These are phyloP conservation scores for Drosophila azteca DNA, from an alignment of 1,140 invertebrate genomes.

Conservation along the genomic window DNA sequence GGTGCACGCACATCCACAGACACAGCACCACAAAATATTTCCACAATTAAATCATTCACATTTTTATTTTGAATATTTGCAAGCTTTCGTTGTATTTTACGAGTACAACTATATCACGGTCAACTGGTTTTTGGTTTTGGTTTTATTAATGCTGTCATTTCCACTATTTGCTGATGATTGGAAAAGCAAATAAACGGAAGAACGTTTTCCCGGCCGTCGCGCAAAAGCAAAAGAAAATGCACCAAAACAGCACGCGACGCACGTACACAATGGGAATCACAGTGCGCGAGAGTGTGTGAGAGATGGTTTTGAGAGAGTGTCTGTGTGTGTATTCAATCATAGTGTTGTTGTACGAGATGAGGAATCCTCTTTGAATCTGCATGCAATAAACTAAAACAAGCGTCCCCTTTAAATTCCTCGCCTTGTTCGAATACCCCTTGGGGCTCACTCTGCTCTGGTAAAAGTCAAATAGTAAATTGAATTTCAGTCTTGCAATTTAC, in stretches of 20 bases:
- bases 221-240: slow-evolving; percentile 30
- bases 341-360: too few relatives aligned
- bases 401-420: not conserved
- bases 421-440: not conserved
- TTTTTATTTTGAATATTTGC: slow-evolving; percentile 15
- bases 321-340: too few relatives aligned
- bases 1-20: not conserved
- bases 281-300: too few relatives aligned
- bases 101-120: slow-evolving; percentile 38
- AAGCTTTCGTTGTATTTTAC: not conserved
- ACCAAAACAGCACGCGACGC: slow-evolving; percentile 48
- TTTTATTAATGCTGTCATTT: slow-evolving; percentile 7
- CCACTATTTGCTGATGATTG: slow-evolving; percentile 12
- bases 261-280: slow-evolving; percentile 34
- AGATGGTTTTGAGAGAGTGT: too few relatives aligned
- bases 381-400: not conserved
- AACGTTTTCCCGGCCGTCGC: slow-evolving; percentile 31
- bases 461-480: slow-evolving; percentile 67
- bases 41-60: slow-evolving; percentile 47
- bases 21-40: slow-evolving; percentile 12
- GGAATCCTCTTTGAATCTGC: too few relatives aligned
- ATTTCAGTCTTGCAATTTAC: slow-evolving; percentile 72
- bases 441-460: slow-evolving; percentile 8
- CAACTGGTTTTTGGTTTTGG: slow-evolving; percentile 34
- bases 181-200: slow-evolving; percentile 36